Evolutionary conservation across 2,797 vertebrate genomes (phyloP), one percentile per base, ranked within the genome.

Genomic region (Platyrinchus mystaceus): DNA sequence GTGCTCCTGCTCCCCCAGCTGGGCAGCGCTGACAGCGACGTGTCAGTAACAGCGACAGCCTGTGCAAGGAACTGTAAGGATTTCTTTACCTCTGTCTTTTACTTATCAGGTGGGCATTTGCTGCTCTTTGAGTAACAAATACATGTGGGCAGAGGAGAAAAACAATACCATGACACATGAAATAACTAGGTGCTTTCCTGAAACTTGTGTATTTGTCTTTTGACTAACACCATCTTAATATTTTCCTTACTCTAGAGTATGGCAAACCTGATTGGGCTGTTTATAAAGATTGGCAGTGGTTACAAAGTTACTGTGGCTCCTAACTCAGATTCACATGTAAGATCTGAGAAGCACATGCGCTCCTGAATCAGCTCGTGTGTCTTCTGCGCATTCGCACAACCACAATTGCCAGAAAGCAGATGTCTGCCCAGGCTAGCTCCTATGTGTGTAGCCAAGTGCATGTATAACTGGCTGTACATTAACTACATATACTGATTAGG

Each of bases 1-100:
- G 23, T 85, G 46, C 84, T 87, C 44, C 64, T 83, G 90, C 94
- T 71, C 94, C 94, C 95, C 94, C 96, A 93, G 50, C 88, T 91
- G 95, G 87, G 46, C 74, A 66, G 7, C 2, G 20, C 68, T 47
- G 36, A 14, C n/a, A 53, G 59, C 12, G 14, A 20, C 6, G 1
- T 36, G 44, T 24, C 58, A 32, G 73, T 18, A 46, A 41, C 46
- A 39, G 39, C 44, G 21, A 53, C 26, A 53, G 73, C 15, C 58
- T 84, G 11, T 14, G 34, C 36, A 46, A 27, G 32, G 6, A 76
- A 30, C 73, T 52, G 6, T 11, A 26, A 49, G 71, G 32, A 71
- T 69, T 66, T 64, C 26, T 66, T 47, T 37, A 26, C 13, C 32
- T 86, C 24, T n/a, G 20, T 28, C 37, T 41, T 66, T 28, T 30